Conservation (phyloP, 2,888 invertebrate genomes). For the Pollenia labialis region DNA sequence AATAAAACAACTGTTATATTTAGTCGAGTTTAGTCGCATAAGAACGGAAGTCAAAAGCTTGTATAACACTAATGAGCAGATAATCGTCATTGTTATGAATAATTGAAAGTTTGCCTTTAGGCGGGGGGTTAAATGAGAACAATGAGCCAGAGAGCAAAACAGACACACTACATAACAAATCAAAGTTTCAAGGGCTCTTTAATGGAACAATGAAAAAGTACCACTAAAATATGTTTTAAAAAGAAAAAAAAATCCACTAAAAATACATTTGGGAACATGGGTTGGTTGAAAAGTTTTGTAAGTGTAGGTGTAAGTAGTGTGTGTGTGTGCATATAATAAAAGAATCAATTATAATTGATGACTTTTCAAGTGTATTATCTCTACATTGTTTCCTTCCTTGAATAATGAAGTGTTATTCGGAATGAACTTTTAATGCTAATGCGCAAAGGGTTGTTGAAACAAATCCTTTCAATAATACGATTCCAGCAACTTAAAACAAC, state of each 20-base stretch:
- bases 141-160: conserved; percentile 10
- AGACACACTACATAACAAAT: conserved; percentile 15
- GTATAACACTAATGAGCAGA: conserved; percentile 73
- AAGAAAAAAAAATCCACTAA: background rate
- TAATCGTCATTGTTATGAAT: conserved; percentile 68
- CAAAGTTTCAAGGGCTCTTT: conserved; percentile 63
- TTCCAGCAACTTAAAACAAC: too few relatives aligned
- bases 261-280: conserved; percentile 44
- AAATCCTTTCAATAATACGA: too few relatives aligned
- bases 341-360: conserved; percentile 59
- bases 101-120: conserved; percentile 55
- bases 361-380: conserved; percentile 63
- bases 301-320: conserved; percentile 7
- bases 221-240: conserved; percentile 54
- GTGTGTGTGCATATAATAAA: background rate
- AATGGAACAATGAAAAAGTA: conserved; percentile 39
- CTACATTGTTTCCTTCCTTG: conserved; percentile 6
- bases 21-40: conserved; percentile 20
- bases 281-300: background rate
- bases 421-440: background rate
- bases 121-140: conserved; percentile 63
- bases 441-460: too few relatives aligned
- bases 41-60: conserved; percentile 67
- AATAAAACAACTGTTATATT: conserved; percentile 63
- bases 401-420: background rate